Evolutionary conservation across 2,888 invertebrate species (phyloP), one percentile per base, ranked within the genome.

Genomic region (Spilarctia lutea): DNA sequence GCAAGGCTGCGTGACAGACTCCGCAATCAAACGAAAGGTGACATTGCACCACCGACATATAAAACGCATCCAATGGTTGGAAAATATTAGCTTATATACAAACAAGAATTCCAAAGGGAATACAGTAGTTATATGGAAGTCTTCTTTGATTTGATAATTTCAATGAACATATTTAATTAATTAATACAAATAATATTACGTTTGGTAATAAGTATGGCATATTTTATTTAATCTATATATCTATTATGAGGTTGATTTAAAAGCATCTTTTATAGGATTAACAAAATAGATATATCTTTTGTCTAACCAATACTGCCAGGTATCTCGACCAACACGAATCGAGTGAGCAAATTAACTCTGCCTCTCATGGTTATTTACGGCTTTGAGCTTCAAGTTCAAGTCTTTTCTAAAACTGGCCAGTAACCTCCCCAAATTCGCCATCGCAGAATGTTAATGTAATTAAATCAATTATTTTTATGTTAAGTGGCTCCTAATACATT

Each of bases 1-100:
- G 76, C 81, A 83, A 85, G 82, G 84, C 82, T 78, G 71, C 80
- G 81, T 81, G 81, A 82, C 76, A 79, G 73, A 79, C 77, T 79
- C 75, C 52, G 71, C 75, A 79, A 85, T 75, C 72, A 74, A 74
- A 71, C 65, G 45, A 65, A 73, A 74, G 67, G 66, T 68, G 66
- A 24, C 52, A 42, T 60, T 66, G 52, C 65, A 48, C 20, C 45
- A 66, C 42, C 65, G 13, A 35, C 52, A 24, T 52, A 56, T 20
- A 52, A 30, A 48, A 68, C 45, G 68, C 45, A 30, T n/a, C 10
- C 35, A 42, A 39, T 27, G n/a, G 42, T 67, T 27, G 24, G 13
- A 1, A 11, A n/a, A 27, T 2, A n/a, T 67, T 45, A 1, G n/a
- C 16, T 27, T 67, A 67, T 3, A 45, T 42, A 30, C 11, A 60